Evolutionary conservation across 2,113 vertebrate species (phyloP).

Genomic region (Phoenicopterus ruber): DNA sequence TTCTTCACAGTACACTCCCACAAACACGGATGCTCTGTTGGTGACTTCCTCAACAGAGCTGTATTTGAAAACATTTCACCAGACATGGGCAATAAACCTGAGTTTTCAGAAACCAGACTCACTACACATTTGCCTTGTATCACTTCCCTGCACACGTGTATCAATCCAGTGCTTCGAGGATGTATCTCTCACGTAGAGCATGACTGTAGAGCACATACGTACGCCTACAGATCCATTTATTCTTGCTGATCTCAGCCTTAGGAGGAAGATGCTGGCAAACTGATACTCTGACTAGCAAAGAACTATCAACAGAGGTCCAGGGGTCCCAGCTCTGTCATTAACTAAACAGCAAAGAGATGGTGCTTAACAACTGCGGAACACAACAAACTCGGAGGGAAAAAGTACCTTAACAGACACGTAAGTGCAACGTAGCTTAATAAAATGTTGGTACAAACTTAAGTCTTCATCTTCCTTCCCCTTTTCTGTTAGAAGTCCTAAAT

Average conservation of each 20-base stretch:
- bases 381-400: background rate
- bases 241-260: background rate
- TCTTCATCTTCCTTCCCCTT: background rate
- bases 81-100: background rate
- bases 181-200: background rate
- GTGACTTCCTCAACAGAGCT: background rate
- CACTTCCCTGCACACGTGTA: rapidly evolving
- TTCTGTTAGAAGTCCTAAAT: background rate
- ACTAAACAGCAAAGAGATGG: background rate
- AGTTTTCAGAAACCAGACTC: background rate
- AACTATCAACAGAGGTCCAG: background rate
- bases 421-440: background rate
- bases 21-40: background rate
- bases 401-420: background rate
- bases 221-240: background rate
- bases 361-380: background rate
- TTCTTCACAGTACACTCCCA: background rate
- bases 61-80: background rate
- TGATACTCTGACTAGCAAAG: background rate
- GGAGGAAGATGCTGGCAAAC: background rate
- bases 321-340: background rate
- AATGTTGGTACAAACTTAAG: background rate
- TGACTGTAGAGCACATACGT: background rate
- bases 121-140: background rate
- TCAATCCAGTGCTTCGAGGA: background rate